Evolutionary conservation across 2,797 vertebrate species (phyloP).

Genomic region (Gymnocypris eckloni): DNA sequence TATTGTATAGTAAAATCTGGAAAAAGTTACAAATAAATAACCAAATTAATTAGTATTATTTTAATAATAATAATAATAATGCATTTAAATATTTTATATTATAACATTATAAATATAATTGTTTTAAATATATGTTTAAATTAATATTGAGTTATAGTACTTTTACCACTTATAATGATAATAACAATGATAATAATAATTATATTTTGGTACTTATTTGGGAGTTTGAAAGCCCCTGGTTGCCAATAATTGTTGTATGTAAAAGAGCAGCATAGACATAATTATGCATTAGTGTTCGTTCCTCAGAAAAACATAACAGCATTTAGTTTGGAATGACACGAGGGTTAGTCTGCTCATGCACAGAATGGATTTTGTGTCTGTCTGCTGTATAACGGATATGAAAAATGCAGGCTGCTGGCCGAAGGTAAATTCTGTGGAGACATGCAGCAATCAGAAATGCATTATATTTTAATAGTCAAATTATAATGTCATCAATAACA

Average conservation of each 20-base stretch:
- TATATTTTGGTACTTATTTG: not conserved
- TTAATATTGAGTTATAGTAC: not conserved
- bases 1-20: not conserved
- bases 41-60: too few species aligned
- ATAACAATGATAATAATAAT: not conserved
- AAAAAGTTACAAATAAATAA: not conserved
- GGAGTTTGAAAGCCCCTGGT: too few species aligned
- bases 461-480: conserved; percentile 32
- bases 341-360: not conserved
- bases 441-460: conserved; percentile 30
- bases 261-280: not conserved
- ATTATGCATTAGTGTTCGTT: not conserved
- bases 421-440: conserved; percentile 32
- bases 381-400: not conserved
- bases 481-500: conserved; percentile 34
- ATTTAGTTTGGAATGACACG: not conserved
- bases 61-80: not conserved
- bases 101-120: too few species aligned
- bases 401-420: conserved; percentile 5
- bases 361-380: not conserved
- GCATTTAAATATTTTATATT: too few species aligned
- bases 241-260: not conserved
- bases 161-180: not conserved
- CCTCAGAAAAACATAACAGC: not conserved
- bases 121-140: not conserved